phyloP scores from a whole-genome alignment of 2,888 invertebrate species.

The Polymixis flavicincta region DNA sequence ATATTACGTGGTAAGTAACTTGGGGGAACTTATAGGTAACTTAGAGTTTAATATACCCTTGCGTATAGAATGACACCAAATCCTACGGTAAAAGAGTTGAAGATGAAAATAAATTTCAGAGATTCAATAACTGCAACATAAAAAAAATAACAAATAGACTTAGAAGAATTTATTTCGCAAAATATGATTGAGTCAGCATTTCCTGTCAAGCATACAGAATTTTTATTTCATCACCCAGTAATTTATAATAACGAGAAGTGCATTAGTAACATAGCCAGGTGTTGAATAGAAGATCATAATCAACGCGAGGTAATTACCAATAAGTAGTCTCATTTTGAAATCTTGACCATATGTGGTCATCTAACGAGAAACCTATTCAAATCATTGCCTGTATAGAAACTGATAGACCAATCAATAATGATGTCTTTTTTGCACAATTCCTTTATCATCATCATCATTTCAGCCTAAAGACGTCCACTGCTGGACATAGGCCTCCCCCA shows the following conservation, averaged over 20 bases:
- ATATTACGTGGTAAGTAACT: no score
- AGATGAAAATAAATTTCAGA: neutral
- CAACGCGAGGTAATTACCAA: constrained; percentile 16
- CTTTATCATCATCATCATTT: no score
- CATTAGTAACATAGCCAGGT: constrained; percentile 14
- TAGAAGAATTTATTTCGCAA: constrained; percentile 20
- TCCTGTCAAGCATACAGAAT: neutral
- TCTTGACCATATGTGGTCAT: neutral
- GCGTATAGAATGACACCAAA: neutral
- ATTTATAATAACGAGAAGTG: neutral
- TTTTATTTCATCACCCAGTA: constrained; percentile 30
- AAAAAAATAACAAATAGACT: neutral
- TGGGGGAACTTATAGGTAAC: neutral
- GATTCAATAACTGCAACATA: neutral
- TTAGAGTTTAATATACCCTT: neutral
- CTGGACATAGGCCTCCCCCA: no score
- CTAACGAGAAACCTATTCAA: constrained; percentile 1
- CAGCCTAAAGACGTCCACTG: no score
- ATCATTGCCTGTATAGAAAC: neutral
- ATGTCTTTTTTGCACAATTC: neutral
- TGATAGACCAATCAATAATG: neutral
- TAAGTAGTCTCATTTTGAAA: constrained; percentile 31
- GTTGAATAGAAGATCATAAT: constrained; percentile 21
- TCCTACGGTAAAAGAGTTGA: neutral
- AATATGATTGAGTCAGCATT: constrained; percentile 3